phyloP scores from a whole-genome alignment of 2,888 invertebrate genomes.

The Hedychridium roseum region DNA sequence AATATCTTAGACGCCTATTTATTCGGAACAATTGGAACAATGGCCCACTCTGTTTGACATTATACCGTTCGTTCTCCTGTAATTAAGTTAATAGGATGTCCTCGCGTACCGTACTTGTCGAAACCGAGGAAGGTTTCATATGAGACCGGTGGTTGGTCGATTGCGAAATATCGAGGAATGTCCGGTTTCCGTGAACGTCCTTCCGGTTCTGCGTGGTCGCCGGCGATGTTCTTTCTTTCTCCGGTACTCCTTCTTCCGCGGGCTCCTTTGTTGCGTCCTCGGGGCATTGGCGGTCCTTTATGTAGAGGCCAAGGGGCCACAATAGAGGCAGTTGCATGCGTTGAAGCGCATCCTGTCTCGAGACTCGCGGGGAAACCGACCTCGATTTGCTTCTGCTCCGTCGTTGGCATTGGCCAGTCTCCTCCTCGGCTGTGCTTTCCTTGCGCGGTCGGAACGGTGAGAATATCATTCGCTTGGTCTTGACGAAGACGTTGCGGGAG shows the following conservation, averaged over 20 bases:
- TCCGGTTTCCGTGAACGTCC: background rate
- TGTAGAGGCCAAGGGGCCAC: constrained; percentile 28
- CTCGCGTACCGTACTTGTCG: too few species aligned
- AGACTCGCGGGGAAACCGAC: constrained; percentile 33
- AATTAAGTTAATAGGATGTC: too few species aligned
- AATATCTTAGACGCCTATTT: too few species aligned
- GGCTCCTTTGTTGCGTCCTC: background rate
- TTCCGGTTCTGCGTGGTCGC: background rate
- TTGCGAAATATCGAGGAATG: background rate
- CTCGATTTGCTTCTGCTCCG: constrained; percentile 30
- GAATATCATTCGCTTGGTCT: constrained; percentile 82
- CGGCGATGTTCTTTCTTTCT: background rate
- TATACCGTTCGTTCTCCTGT: too few species aligned
- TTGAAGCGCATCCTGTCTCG: constrained; percentile 22
- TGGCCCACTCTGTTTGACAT: too few species aligned
- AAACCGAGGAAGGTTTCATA: too few species aligned
- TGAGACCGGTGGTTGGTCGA: background rate
- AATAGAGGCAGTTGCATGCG: constrained; percentile 30
- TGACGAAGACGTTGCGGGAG: constrained; percentile 75
- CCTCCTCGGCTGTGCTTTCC: constrained; percentile 8
- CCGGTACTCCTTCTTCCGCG: background rate
- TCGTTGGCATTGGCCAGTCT: constrained; percentile 1
- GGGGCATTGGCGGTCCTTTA: constrained; percentile 23
- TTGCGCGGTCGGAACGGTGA: constrained; percentile 69
- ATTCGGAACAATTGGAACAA: too few species aligned